Conservation (phyloP, 2,797 vertebrate species). For the Neoniphon sammara region DNA sequence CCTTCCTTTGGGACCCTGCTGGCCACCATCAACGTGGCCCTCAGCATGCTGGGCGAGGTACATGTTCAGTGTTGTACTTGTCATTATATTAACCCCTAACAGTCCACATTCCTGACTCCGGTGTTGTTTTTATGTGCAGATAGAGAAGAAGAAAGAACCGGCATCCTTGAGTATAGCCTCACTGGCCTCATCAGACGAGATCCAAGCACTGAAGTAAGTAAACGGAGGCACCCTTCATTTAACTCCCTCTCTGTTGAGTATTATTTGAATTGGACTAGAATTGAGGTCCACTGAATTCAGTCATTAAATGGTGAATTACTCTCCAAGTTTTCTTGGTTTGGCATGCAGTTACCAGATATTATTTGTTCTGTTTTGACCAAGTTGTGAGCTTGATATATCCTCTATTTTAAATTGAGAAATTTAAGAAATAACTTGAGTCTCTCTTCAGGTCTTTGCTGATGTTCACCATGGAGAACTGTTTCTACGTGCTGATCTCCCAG, state of each 20-base stretch:
- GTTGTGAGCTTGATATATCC: not conserved
- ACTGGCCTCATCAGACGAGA: constrained; percentile 89
- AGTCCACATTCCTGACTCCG: not conserved
- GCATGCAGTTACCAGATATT: no score
- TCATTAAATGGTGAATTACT: no score
- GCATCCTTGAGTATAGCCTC: constrained; percentile 84
- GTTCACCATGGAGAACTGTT: constrained; percentile 99
- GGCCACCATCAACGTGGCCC: constrained; percentile 94
- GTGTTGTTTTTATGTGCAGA: constrained; percentile 74
- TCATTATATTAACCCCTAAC: accelerated
- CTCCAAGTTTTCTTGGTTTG: no score
- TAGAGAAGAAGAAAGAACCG: constrained; percentile 97
- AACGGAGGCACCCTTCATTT: not conserved
- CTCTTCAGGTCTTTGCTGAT: constrained; percentile 90
- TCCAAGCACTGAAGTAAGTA: constrained; percentile 91
- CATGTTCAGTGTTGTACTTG: accelerated
- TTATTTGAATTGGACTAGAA: no score
- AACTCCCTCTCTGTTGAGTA: not conserved
- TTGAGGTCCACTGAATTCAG: no score
- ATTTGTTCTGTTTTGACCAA: not conserved
- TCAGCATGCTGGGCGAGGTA: constrained; percentile 97
- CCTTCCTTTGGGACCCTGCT: constrained; percentile 98
- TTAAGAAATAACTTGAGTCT: not conserved
- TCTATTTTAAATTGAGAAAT: not conserved
- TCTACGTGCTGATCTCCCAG: constrained; percentile 98